These are phyloP conservation scores for Tetramorium simillimum DNA, from an alignment of 1,140 invertebrate species.

Conservation along the genomic window DNA sequence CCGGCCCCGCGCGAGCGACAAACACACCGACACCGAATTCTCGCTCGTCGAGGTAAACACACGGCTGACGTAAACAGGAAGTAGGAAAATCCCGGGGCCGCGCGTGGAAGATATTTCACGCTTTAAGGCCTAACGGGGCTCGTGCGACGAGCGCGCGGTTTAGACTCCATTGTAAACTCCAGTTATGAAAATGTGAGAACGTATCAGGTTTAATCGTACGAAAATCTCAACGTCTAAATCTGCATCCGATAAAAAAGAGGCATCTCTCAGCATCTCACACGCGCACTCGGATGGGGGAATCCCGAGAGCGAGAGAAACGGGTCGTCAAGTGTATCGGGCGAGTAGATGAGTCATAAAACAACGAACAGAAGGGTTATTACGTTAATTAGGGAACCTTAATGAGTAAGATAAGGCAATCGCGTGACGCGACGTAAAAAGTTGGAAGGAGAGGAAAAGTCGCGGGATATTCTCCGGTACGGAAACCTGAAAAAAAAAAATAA, in stretches of 20 bases:
- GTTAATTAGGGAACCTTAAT: conserved; percentile 40
- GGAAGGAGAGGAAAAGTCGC: conserved; percentile 5
- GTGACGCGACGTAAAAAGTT: conserved; percentile 31
- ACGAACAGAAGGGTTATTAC: conserved; percentile 2
- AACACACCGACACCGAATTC: conserved; percentile 16
- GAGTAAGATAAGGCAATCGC: conserved; percentile 33
- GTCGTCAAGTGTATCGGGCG: neutral
- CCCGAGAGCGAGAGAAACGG: neutral
- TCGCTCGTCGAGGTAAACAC: neutral
- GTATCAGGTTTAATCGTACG: neutral
- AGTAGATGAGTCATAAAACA: conserved; percentile 22
- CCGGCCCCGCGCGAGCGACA: neutral
- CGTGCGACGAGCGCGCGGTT: neutral
- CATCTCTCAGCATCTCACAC: neutral
- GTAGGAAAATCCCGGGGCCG: conserved; percentile 7
- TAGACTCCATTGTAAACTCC: neutral
- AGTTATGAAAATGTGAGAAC: neutral
- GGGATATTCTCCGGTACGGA: neutral
- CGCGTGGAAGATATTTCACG: neutral
- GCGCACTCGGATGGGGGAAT: neutral
- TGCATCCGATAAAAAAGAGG: neutral
- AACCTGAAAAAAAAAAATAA: conserved; percentile 23
- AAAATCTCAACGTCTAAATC: neutral
- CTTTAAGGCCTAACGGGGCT: neutral
- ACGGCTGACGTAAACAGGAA: conserved; percentile 38